Evolutionary conservation across 2,113 vertebrate genomes (phyloP), one percentile per base, ranked within the genome.

Genomic region (Ctenodactylus gundi): DNA sequence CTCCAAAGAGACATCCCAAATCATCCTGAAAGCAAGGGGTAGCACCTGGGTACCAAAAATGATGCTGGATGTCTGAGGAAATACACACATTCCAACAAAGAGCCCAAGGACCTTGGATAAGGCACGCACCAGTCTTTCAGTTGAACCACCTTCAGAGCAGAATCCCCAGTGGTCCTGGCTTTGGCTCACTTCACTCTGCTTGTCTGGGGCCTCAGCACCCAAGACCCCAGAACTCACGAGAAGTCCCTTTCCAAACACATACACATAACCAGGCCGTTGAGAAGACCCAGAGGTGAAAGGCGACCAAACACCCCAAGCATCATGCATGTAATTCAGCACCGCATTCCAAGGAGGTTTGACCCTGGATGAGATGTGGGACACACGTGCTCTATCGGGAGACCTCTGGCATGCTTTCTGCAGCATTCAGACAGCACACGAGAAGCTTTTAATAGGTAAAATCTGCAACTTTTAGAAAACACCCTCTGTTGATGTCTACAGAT

Each of bases 81-180:
- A 64, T 17, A n/a, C 62, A 55, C 4, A 15, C 8, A 1, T 9
- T 3, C 20, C 72, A 83, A 51, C 8, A 23, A 41, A 46, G 12
- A 51, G 21, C 21, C 18, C 1, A 1, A 1, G 6, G 67, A 17
- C 36, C 58, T 25, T 6, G 1, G 46, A 53, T 70, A 65, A 14
- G 2, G 10, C 27, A 13, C 10, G 9, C 4, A 4, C 44, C 41
- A 4, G 3, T 0, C 36, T 4, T 21, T 9, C 67, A 39, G 23
- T 57, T 3, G 39, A 25, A 17, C 44, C 12, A 3, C 4, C 72
- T 64, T 73, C 23, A 25, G 29, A 20, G 41, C n/a, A 34, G 14
- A 58, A 20, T 3, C 25, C 31, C 8, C 0, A 0, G 1, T 1
- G 1, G 13, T 4, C 86, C 21, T 6, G 0, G 1, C n/a, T 14